Conservation (phyloP, 2,797 vertebrate genomes). For the Phalloptychus januarius region DNA sequence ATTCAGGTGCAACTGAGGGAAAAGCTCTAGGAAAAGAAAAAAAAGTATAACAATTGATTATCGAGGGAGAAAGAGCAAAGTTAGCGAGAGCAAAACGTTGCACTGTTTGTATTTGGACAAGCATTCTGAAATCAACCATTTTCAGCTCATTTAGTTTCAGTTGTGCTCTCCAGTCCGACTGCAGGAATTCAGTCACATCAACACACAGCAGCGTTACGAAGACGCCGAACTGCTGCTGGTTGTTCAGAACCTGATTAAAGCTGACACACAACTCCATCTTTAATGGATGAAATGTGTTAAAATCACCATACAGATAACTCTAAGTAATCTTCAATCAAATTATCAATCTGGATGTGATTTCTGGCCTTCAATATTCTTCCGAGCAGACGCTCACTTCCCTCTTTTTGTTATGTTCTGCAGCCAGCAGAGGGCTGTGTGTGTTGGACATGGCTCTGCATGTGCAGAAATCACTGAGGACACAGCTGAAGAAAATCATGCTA, state of each 20-base stretch:
- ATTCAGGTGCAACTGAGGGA: background rate
- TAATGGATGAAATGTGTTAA: background rate
- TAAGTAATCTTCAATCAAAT: background rate
- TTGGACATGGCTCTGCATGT: background rate
- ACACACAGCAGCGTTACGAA: background rate
- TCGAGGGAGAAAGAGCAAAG: background rate
- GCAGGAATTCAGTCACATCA: background rate
- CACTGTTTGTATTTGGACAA: background rate
- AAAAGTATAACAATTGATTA: constrained; percentile 11
- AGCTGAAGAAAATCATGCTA: background rate
- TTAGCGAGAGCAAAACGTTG: background rate
- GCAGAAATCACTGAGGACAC: background rate
- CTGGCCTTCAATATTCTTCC: background rate
- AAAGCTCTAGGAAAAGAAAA: constrained; percentile 1
- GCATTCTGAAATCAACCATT: background rate
- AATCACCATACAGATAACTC: background rate
- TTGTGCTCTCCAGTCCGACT: background rate
- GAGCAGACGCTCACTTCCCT: background rate
- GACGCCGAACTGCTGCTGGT: background rate
- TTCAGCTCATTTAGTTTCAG: background rate
- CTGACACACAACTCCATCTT: background rate
- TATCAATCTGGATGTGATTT: background rate
- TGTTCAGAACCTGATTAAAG: background rate
- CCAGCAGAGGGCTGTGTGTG: background rate
- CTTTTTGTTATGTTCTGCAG: background rate